Evolutionary conservation across 2,888 invertebrate genomes (phyloP), one percentile per base, ranked within the genome.

Genomic region (Mythimna ferrago): DNA sequence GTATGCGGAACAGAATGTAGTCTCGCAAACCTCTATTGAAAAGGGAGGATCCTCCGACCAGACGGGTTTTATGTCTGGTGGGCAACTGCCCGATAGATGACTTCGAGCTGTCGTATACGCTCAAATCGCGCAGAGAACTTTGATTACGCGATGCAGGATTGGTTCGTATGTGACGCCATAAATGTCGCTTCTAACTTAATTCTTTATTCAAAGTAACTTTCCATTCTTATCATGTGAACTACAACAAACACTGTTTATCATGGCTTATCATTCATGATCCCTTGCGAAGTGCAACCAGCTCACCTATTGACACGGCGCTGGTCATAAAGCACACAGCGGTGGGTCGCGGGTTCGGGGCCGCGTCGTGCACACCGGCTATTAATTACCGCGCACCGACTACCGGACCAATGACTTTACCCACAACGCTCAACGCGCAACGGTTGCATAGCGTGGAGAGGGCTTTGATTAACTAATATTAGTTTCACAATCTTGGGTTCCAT

Each of bases 301-400:
- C 66, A 69, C 71, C 71, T 67, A 85, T 82, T 85, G 84, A 82
- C 83, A 74, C 82, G 62, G 66, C 53, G 72, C 63, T 51, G 64
- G 26, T 62, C 80, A 80, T 89, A 88, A 87, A 88, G 82, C 85
- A 87, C 89, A 68, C 85, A 80, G 88, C 87, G 77, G 84, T 86
- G 87, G 89, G 92, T 85, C 86, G 86, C 87, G 78, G 92, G 92
- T 89, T 92, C 87, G 82, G 82, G 83, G 83, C 88, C 84, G 88
- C 72, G 86, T 79, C 80, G 92, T 93, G 93, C 87, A 77, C 81
- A 60, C 66, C 64, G 67, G 84, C 93, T 88, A 94, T 94, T 93
- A 90, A 93, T 94, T 92, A 94, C 86, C 73, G 66, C 76, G 53
- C 73, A 57, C 82, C 81, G 78, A 76, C 86, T 82, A 80, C 81